Base-by-base conservation (phyloP, 2,797 vertebrate species). In the Phylloscopus collybita region DNA sequence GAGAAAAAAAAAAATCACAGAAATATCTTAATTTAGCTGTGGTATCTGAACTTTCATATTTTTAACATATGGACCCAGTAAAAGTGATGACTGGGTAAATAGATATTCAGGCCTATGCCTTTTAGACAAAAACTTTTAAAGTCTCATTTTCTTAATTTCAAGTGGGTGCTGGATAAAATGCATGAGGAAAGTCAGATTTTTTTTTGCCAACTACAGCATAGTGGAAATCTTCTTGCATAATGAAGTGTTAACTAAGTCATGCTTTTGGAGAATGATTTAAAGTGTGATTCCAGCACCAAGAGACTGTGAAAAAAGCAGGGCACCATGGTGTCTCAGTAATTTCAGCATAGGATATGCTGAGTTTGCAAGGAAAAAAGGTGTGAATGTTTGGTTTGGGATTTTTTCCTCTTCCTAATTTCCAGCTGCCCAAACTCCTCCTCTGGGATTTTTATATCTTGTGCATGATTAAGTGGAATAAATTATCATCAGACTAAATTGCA, bases 261-360 rank as follows among this genome's bases (percentile, higher is more conserved):
- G 85, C 74, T 91, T 94, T 71, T 86, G 64, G 91, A 92, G 66
- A 88, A 64, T 92, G 90, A 96, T 95, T 96, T 96, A 92, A 95
- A 93, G 86, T 57, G 95, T 97, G 94, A 94, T 84, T 91, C 73
- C 86, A 82, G 56, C 67, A 81, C 74, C 82, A 86, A 73, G 74
- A 86, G 82, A 80, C 66, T 79, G 45, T 73, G 80, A 89, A 76
- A 90, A 92, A 93, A 62, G 13, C 69, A 75, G 62, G 75, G 92
- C 82, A 93, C 81, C 80, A 27, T 47, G n/a, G 49, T 61, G 80
- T 88, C 88, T 93, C 83, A 73, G 73, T 91, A 75, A 90, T 70
- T 92, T 84, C 90, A 93, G 62, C 45, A 21, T 13, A 49, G 67
- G 60, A 81, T 71, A 75, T 76, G 90, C 83, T 93, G 92, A 94